Evolutionary conservation across 2,113 vertebrate genomes (phyloP), one percentile per base, ranked within the genome.

Genomic region (Agapornis roseicollis): DNA sequence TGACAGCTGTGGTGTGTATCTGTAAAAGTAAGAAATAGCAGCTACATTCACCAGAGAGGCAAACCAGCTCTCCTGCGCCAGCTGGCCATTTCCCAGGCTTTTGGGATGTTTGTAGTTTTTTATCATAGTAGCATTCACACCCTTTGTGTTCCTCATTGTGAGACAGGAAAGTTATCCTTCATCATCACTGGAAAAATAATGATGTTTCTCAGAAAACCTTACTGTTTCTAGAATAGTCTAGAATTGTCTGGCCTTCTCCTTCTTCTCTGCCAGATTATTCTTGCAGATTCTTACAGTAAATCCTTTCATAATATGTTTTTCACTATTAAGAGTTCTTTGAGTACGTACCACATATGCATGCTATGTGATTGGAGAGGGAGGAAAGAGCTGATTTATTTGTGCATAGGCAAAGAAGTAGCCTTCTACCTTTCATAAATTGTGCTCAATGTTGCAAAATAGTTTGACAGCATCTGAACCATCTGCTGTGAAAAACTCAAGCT

Each of bases 51-150:
- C 19, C 44, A 87, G 29, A 65, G 44, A 53, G 46, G 27, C 35
- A 88, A 31, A n/a, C 0, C 0, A 79, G 46, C 25, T 63, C 44
- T 63, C 9, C 2, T 22, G 35, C 49, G 53, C 63, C 17, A 17
- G 16, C 3, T 80, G 53, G 42, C 29, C 14, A 8, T 19, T 89
- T 80, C 89, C 60, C 49, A 89, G 0, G 65, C 25, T 80, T 39
- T 10, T 3, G 8, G 41, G 39, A 52, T 88, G 25, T 69, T 89
- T 89, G 61, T 23, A 37, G 10, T n/a, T 89, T 66, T 93, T 78
- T 68, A 35, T 71, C 33, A 4, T 64, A 81, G 81, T 18, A 22
- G 28, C 4, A 2, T 63, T 82, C 10, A 23, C 14, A 78, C 11
- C 11, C 11, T 89, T 81, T 82, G 11, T 58, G 37, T 70, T 87